Evolutionary conservation across 2,113 vertebrate species (phyloP).

Genomic region (Tiliqua scincoides): DNA sequence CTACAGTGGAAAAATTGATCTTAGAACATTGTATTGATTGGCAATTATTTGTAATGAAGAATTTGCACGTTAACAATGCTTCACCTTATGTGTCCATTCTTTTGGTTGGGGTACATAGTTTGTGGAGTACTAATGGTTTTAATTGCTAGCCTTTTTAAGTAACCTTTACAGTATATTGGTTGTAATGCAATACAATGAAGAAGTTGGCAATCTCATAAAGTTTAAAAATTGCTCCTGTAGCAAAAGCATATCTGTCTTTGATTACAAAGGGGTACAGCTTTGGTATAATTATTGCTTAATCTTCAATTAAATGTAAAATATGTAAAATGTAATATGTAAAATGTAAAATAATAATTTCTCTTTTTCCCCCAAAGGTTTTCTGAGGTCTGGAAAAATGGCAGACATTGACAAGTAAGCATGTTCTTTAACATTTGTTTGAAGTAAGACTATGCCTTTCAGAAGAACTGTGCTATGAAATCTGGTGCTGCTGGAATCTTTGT

Average conservation of each 20-base stretch:
- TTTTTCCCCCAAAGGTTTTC: conserved; percentile 55
- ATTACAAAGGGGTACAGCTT: neutral
- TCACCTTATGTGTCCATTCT: neutral
- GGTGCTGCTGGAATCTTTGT: neutral
- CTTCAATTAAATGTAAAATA: neutral
- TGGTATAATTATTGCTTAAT: neutral
- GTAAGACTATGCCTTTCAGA: neutral
- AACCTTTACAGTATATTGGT: neutral
- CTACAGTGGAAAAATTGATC: neutral
- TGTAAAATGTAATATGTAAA: too few species aligned
- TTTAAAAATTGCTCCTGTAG: neutral
- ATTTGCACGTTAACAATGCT: neutral
- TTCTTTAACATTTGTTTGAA: conserved; percentile 1
- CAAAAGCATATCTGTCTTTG: neutral
- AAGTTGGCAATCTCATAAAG: neutral
- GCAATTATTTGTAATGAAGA: neutral
- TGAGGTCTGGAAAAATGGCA: conserved; percentile 84
- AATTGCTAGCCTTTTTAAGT: neutral
- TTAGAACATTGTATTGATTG: neutral
- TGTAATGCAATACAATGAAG: neutral
- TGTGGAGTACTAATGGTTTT: neutral
- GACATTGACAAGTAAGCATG: conserved; percentile 97
- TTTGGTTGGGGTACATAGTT: neutral
- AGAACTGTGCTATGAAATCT: neutral
- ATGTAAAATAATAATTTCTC: neutral